These are phyloP conservation scores for Drosophila meridionalis DNA, from an alignment of 2,888 invertebrate species.

Conservation along the genomic window DNA sequence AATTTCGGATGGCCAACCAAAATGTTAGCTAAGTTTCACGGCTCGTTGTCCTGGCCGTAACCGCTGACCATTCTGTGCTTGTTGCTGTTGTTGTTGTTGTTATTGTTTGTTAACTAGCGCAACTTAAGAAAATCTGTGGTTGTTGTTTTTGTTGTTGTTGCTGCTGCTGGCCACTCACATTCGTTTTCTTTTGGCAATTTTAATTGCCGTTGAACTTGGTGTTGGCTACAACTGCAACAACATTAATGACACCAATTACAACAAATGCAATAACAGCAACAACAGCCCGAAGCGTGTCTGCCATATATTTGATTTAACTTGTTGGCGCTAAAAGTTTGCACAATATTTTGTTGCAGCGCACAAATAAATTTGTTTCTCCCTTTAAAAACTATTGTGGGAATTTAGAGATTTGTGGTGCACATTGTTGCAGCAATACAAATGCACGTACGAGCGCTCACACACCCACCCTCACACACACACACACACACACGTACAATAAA, in stretches of 20 bases:
- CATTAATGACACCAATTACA: constrained; percentile 52
- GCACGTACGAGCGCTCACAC: constrained; percentile 6
- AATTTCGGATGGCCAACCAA: constrained; percentile 54
- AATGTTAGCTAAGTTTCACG: constrained; percentile 71
- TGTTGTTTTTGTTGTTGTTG: constrained; percentile 21
- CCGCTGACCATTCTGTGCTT: constrained; percentile 24
- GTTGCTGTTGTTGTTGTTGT: neutral
- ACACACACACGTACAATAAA: constrained; percentile 27
- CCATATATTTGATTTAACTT: constrained; percentile 80
- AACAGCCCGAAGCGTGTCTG: constrained; percentile 41
- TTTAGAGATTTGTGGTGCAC: constrained; percentile 72
- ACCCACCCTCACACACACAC: neutral
- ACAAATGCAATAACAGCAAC: constrained; percentile 37
- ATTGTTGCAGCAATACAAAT: constrained; percentile 46
- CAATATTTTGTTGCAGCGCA: constrained; percentile 62
- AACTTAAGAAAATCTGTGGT: constrained; percentile 69
- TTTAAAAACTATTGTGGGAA: constrained; percentile 80
- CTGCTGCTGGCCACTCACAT: constrained; percentile 52
- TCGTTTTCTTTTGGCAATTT: constrained; percentile 70
- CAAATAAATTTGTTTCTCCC: constrained; percentile 73
- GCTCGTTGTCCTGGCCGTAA: constrained; percentile 62
- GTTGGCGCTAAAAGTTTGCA: constrained; percentile 66
- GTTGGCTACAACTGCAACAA: constrained; percentile 47
- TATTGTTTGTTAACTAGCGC: constrained; percentile 56
- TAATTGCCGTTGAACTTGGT: constrained; percentile 79